Evolutionary conservation across 2,113 vertebrate species (phyloP).

Genomic region (Prietella phreatophila): DNA sequence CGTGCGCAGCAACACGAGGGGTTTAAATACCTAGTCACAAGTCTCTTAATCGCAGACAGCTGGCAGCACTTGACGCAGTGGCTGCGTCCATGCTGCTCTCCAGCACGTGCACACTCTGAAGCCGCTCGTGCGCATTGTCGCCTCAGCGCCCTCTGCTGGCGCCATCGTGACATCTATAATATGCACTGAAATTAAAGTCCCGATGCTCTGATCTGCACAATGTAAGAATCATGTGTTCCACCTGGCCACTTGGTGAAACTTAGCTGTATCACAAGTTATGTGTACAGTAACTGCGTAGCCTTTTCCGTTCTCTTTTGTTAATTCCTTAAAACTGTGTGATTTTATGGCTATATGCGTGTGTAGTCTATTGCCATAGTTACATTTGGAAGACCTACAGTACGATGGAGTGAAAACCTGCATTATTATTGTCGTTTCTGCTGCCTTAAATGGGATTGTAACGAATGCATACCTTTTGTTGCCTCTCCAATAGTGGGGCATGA

Average conservation of each 20-base stretch:
- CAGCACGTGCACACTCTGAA: no score
- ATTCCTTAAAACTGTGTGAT: not conserved
- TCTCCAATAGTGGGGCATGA: not conserved
- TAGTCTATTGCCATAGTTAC: not conserved
- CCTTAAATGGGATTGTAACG: not conserved
- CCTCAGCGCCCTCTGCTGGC: no score
- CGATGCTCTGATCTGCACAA: not conserved
- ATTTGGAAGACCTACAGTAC: not conserved
- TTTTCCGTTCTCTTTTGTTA: not conserved
- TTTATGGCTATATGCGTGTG: not conserved
- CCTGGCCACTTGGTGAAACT: not conserved
- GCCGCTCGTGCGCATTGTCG: no score
- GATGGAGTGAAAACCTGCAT: not conserved
- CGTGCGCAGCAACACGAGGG: no score
- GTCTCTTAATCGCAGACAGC: no score
- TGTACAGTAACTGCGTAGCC: not conserved
- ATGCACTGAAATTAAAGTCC: not conserved
- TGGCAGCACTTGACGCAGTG: no score
- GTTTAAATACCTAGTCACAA: no score
- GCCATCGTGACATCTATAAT: no score
- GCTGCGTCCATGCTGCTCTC: no score
- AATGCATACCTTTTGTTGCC: conserved; percentile 8
- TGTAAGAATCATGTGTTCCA: not conserved
- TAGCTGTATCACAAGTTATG: not conserved
- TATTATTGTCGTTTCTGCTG: conserved; percentile 5